Conservation (phyloP, 2,113 vertebrate genomes). For the Synodontis membranacea region DNA sequence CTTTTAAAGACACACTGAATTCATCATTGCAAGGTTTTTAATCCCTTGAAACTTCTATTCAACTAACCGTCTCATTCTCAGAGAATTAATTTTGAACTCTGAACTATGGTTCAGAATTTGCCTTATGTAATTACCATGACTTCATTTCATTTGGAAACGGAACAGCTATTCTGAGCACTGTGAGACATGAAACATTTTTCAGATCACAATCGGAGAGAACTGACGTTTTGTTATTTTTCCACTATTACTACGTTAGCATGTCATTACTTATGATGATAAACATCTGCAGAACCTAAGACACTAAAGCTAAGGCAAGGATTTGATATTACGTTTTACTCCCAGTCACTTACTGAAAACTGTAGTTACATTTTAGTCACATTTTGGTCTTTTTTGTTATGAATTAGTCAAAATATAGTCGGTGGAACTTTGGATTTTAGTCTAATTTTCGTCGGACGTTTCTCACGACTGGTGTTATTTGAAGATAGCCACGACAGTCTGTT, state of each 20-base stretch:
- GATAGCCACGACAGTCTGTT: too few relatives aligned
- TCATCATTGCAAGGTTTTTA: not conserved
- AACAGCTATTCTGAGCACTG: not conserved
- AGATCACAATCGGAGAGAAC: not conserved
- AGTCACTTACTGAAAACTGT: too few relatives aligned
- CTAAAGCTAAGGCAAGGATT: too few relatives aligned
- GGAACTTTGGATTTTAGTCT: too few relatives aligned
- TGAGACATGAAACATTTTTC: not conserved
- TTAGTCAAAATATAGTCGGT: too few relatives aligned
- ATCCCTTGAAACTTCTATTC: not conserved
- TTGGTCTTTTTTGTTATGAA: too few relatives aligned
- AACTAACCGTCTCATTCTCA: not conserved
- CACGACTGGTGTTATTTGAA: too few relatives aligned
- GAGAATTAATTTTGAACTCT: not conserved
- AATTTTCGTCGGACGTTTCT: too few relatives aligned
- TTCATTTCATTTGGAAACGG: not conserved
- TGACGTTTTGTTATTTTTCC: not conserved
- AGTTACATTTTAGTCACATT: too few relatives aligned
- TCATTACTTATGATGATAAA: not conserved
- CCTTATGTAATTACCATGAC: not conserved
- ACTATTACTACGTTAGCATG: not conserved
- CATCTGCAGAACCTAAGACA: not conserved
- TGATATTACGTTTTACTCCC: too few relatives aligned
- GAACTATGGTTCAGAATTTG: not conserved
- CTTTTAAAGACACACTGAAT: not conserved